Percentiles rank a stretch among this genome's conserved stretches.
Conservation (phyloP, 2,888 invertebrate genomes). For the Theretra japonica region DNA sequence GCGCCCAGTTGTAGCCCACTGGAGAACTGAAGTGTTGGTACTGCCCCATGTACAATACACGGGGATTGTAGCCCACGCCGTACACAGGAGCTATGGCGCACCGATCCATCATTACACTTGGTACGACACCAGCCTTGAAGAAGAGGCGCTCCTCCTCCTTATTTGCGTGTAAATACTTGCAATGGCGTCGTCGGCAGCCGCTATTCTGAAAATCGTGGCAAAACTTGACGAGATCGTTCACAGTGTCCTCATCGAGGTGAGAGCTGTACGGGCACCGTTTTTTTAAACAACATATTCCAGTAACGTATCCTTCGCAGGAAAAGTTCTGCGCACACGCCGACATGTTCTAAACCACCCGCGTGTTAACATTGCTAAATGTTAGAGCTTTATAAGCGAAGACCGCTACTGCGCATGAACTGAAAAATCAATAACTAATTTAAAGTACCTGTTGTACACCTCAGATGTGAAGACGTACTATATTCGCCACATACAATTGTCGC, state of each 20-base stretch:
- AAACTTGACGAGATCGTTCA: background rate
- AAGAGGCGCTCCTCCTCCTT: background rate
- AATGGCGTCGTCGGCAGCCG: background rate
- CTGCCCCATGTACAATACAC: background rate
- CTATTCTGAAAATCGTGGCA: background rate
- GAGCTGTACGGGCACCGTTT: background rate
- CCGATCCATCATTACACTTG: background rate
- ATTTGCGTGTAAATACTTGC: background rate
- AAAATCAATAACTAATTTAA: constrained; percentile 3
- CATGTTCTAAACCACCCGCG: background rate
- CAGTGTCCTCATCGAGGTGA: background rate
- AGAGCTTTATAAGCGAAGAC: background rate
- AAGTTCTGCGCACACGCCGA: background rate
- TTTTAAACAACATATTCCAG: background rate
- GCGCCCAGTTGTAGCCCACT: background rate
- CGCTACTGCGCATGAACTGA: background rate
- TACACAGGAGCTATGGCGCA: background rate
- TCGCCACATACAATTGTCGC: background rate
- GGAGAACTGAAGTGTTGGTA: background rate
- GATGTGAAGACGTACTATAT: constrained; percentile 3
- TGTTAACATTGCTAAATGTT: background rate
- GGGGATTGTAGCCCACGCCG: background rate
- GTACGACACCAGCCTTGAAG: background rate
- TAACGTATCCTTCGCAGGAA: background rate
- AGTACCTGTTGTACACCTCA: background rate